phyloP scores from a whole-genome alignment of 1,140 invertebrate species.

The Antheraea mylitta region DNA sequence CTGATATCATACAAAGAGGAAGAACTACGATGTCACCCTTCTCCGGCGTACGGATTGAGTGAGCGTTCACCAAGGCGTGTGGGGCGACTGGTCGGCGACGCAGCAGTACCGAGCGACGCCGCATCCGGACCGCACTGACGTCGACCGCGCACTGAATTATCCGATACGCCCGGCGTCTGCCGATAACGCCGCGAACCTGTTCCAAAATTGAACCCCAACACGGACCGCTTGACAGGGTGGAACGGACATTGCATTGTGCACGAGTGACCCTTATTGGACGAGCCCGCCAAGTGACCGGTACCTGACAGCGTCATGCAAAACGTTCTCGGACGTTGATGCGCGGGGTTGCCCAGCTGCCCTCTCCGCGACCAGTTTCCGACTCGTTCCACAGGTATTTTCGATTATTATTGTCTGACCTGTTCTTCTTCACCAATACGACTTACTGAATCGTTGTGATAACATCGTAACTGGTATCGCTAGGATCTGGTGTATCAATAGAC shows the following conservation, averaged over 20 bases:
- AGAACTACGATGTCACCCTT: slow-evolving; percentile 70
- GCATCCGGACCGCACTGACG: slow-evolving; percentile 67
- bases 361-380: slow-evolving; percentile 46
- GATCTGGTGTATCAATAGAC: not conserved
- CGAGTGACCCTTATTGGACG: slow-evolving; percentile 61
- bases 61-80: slow-evolving; percentile 35
- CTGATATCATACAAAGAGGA: slow-evolving; percentile 49
- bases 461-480: slow-evolving; percentile 6
- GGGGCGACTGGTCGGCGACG: slow-evolving; percentile 39
- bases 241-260: slow-evolving; percentile 59
- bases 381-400: slow-evolving; percentile 64
- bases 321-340: slow-evolving; percentile 54
- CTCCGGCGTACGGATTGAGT: slow-evolving; percentile 40
- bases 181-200: slow-evolving; percentile 34
- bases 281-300: slow-evolving; percentile 52
- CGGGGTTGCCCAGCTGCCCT: slow-evolving; percentile 53
- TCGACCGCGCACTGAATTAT: slow-evolving; percentile 47
- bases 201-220: slow-evolving; percentile 36
- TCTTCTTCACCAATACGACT: slow-evolving; percentile 34
- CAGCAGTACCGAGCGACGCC: slow-evolving; percentile 54
- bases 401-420: slow-evolving; percentile 46
- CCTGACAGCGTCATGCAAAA: slow-evolving; percentile 54
- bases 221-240: slow-evolving; percentile 36
- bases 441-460: slow-evolving; percentile 33
- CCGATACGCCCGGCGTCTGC: slow-evolving; percentile 15